Conservation (phyloP, 2,113 vertebrate species). For the Hymenochirus boettgeri region DNA sequence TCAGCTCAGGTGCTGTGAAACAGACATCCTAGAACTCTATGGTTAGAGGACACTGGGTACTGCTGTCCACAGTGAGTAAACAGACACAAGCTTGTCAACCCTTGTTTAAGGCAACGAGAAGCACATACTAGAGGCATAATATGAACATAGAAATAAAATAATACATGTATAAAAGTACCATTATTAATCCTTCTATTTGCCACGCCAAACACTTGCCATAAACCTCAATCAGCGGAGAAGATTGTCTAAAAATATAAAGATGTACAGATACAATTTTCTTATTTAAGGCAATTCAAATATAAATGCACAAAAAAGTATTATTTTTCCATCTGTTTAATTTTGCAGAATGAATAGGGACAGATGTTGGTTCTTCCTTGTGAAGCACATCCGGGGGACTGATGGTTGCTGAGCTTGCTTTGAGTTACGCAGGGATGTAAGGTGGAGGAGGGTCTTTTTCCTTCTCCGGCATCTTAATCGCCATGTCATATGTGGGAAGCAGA, state of each 20-base stretch:
- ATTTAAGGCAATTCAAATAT: slow-evolving; percentile 30
- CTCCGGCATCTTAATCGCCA: slow-evolving; percentile 94
- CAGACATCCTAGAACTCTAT: too few relatives aligned
- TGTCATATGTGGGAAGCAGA: slow-evolving; percentile 93
- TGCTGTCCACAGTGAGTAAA: too few relatives aligned
- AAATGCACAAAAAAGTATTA: slow-evolving; percentile 16
- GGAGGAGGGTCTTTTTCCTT: slow-evolving; percentile 87
- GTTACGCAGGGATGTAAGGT: slow-evolving; percentile 73
- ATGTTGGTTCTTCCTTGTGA: neutral
- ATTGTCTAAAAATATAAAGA: slow-evolving; percentile 23
- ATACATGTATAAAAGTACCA: slow-evolving; percentile 13
- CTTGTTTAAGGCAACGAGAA: neutral
- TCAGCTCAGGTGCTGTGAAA: too few relatives aligned
- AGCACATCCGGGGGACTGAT: neutral
- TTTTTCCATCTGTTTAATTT: neutral
- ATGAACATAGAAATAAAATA: neutral
- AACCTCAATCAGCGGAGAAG: slow-evolving; percentile 23
- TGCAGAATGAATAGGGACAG: neutral
- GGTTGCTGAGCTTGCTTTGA: neutral
- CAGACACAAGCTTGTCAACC: too few relatives aligned
- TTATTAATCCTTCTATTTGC: neutral
- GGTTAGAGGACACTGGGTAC: too few relatives aligned
- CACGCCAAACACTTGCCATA: slow-evolving; percentile 9
- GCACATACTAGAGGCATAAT: neutral
- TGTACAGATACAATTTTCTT: neutral